These are phyloP conservation scores for Acanthopleura granulata DNA, from an alignment of 2,888 invertebrate species.

Conservation along the genomic window DNA sequence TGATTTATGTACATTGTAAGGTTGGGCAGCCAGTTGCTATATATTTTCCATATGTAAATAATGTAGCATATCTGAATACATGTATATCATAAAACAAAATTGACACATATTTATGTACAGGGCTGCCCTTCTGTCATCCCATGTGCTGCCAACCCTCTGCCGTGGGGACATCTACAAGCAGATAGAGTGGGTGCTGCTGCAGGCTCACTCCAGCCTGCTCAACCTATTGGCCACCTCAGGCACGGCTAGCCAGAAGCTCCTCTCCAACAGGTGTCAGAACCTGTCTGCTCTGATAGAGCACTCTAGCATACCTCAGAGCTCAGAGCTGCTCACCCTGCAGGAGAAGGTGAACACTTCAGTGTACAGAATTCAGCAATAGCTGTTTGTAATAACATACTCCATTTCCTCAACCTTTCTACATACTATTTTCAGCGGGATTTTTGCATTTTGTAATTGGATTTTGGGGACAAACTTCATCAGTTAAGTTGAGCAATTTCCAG, in stretches of 20 bases:
- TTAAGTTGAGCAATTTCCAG: too few relatives aligned
- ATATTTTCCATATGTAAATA: too few relatives aligned
- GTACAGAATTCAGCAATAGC: not conserved
- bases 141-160: slow-evolving; percentile 54
- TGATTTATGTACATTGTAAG: too few relatives aligned
- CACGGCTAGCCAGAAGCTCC: slow-evolving; percentile 48
- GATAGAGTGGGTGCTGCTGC: slow-evolving; percentile 66
- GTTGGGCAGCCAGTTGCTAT: too few relatives aligned
- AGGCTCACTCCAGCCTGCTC: slow-evolving; percentile 61
- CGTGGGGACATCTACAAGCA: slow-evolving; percentile 66
- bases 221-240: slow-evolving; percentile 47
- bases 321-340: slow-evolving; percentile 58
- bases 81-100: too few relatives aligned
- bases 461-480: too few relatives aligned
- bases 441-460: too few relatives aligned
- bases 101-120: slow-evolving; percentile 31
- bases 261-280: slow-evolving; percentile 58
- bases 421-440: too few relatives aligned
- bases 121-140: slow-evolving; percentile 59
- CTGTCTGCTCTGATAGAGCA: slow-evolving; percentile 62
- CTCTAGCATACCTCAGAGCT: slow-evolving; percentile 61
- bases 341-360: slow-evolving; percentile 43
- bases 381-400: too few relatives aligned
- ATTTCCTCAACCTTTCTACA: too few relatives aligned
- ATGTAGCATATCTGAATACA: too few relatives aligned